Evolutionary conservation across 2,797 vertebrate genomes (phyloP).

Genomic region (Meda fulgida): DNA sequence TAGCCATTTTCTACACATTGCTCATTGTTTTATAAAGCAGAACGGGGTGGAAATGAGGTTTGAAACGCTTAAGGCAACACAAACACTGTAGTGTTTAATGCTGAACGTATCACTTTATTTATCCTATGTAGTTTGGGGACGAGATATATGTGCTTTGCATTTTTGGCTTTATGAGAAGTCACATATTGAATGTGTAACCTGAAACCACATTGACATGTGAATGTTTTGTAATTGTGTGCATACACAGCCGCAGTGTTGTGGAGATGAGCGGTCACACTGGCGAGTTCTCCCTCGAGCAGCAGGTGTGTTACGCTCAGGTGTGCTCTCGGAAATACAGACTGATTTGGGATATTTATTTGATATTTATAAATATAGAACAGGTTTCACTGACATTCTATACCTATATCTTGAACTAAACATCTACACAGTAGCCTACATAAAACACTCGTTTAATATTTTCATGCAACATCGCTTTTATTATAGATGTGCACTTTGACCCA

Average conservation of each 20-base stretch:
- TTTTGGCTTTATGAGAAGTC: not conserved
- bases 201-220: not conserved
- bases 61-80: no score
- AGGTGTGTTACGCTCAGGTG: not conserved
- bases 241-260: not conserved
- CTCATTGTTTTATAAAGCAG: not conserved
- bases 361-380: not conserved
- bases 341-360: no score
- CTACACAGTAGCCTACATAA: no score
- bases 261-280: not conserved
- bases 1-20: not conserved
- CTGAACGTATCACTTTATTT: no score
- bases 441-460: not conserved
- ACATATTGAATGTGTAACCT: not conserved
- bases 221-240: not conserved
- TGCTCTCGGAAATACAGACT: not conserved
- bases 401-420: not conserved
- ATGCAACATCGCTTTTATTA: not conserved
- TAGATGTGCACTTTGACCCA: not conserved
- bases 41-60: no score
- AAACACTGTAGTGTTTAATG: no score
- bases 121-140: no score
- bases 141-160: not conserved
- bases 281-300: not conserved
- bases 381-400: not conserved